Base-by-base conservation (phyloP, 2,113 vertebrate genomes). In the Pygoscelis adeliae region DNA sequence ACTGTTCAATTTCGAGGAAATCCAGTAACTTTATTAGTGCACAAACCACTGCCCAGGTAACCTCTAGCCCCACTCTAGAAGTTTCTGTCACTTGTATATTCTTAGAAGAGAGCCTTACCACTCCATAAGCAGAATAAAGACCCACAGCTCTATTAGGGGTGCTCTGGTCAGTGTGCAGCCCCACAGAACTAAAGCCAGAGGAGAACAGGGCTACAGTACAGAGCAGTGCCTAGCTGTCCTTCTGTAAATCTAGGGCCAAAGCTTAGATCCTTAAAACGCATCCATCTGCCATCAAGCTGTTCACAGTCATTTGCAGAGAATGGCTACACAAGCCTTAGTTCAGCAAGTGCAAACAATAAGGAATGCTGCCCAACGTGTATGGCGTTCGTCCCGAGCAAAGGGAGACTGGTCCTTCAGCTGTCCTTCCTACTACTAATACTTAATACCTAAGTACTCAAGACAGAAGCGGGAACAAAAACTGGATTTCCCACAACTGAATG, bases 281-380 rank as follows among this genome's bases (percentile, higher is more conserved):
- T 27, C 22, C 36, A 32, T 29, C 55, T 38, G 29, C 30, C 34
- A 27, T 11, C 0, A 78, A n/a, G 19, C 17, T 55, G 17, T 13
- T 47, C 58, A 8, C 23, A 74, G 80, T 5, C 44, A 42, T 40
- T 76, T 63, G 81, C 67, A 78, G 17, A 77, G 26, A 81, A 78
- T 22, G 10, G 65, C 63, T 70, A 66, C 55, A 8, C 7, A 71
- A 36, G 12, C 52, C 78, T 47, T 27, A 34, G 46, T 36, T 87
- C 56, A n/a, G 76, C 27, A 63, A 94, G 25, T 25, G 32, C 38
- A 76, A 70, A 82, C 52, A 80, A 22, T 36, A 46, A 34, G 27
- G 55, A 76, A 19, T 0, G 2, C 49, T 44, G 30, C n/a, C n/a
- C 50, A 44, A 16, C 1, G 1, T 9, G 13, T 20, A 38, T 22